phyloP scores from a whole-genome alignment of 2,113 vertebrate genomes.

The Actinemys pallida region DNA sequence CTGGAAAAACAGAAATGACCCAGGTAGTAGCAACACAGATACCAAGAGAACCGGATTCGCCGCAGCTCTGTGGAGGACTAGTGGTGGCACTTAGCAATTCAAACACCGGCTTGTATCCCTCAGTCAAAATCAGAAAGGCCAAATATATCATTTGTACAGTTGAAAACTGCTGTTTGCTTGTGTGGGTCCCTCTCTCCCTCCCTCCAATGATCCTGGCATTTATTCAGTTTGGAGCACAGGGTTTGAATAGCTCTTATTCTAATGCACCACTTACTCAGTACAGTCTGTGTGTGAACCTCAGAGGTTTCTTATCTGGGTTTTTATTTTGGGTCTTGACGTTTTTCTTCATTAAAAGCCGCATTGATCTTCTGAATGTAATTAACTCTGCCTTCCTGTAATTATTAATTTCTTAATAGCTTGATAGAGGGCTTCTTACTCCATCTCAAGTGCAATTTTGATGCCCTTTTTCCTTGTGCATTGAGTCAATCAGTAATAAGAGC shows the following conservation, averaged over 20 bases:
- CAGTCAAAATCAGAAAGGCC: background rate
- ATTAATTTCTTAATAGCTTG: constrained; percentile 75
- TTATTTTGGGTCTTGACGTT: constrained; percentile 58
- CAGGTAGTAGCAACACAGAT: background rate
- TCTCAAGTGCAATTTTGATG: constrained; percentile 68
- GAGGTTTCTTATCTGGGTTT: constrained; percentile 29
- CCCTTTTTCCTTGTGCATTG: constrained; percentile 59
- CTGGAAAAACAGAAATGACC: background rate
- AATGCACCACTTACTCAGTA: background rate
- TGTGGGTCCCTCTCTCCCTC: background rate
- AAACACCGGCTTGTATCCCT: background rate
- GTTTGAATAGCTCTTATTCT: background rate
- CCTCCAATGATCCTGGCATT: background rate
- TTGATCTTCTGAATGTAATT: constrained; percentile 70
- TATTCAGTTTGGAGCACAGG: background rate
- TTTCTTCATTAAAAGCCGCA: constrained; percentile 62
- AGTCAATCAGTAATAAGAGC: constrained; percentile 63
- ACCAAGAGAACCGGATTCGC: background rate
- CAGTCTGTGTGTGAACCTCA: background rate
- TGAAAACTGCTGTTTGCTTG: background rate
- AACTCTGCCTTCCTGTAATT: constrained; percentile 74
- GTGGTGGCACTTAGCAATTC: background rate
- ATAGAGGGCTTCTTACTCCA: constrained; percentile 68
- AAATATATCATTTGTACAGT: background rate
- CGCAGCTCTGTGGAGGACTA: background rate